phyloP scores from a whole-genome alignment of 2,797 vertebrate species.

The Brachyalestes nurse region DNA sequence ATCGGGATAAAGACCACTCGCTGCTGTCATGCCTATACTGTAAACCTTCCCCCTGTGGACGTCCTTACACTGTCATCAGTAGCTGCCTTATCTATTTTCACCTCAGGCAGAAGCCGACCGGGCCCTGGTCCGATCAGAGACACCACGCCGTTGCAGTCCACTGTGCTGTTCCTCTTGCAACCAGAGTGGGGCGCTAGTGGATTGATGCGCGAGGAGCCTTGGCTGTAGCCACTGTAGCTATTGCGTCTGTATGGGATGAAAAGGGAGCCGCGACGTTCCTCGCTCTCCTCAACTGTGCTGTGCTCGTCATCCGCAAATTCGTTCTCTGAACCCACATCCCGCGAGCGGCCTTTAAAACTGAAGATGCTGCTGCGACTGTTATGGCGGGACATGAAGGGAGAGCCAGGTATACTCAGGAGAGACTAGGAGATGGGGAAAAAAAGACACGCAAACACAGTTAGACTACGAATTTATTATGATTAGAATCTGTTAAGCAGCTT shows the following conservation, averaged over 20 bases:
- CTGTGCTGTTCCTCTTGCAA: slow-evolving; percentile 93
- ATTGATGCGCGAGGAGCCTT: slow-evolving; percentile 93
- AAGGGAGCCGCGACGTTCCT: slow-evolving; percentile 93
- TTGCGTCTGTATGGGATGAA: slow-evolving; percentile 95
- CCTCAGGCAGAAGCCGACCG: slow-evolving; percentile 98
- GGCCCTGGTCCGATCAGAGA: slow-evolving; percentile 93
- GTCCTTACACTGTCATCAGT: slow-evolving; percentile 83
- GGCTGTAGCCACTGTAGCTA: slow-evolving; percentile 98
- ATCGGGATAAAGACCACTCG: slow-evolving; percentile 77
- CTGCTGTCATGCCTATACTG: slow-evolving; percentile 87
- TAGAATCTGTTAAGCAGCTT: background rate
- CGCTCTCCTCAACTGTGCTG: slow-evolving; percentile 97
- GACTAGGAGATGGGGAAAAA: slow-evolving; percentile 78
- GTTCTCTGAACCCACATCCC: slow-evolving; percentile 94
- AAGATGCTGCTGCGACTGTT: slow-evolving; percentile 99
- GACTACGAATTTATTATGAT: background rate
- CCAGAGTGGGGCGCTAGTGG: slow-evolving; percentile 86
- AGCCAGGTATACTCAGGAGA: slow-evolving; percentile 95
- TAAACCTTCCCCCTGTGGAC: slow-evolving; percentile 83
- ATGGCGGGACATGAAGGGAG: slow-evolving; percentile 95
- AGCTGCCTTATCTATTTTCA: slow-evolving; percentile 98
- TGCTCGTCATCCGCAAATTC: slow-evolving; percentile 98
- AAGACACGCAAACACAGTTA: background rate
- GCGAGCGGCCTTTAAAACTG: slow-evolving; percentile 92
- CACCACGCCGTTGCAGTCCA: slow-evolving; percentile 98